Conservation (phyloP, 2,113 vertebrate genomes). For the Mellivora capensis region DNA sequence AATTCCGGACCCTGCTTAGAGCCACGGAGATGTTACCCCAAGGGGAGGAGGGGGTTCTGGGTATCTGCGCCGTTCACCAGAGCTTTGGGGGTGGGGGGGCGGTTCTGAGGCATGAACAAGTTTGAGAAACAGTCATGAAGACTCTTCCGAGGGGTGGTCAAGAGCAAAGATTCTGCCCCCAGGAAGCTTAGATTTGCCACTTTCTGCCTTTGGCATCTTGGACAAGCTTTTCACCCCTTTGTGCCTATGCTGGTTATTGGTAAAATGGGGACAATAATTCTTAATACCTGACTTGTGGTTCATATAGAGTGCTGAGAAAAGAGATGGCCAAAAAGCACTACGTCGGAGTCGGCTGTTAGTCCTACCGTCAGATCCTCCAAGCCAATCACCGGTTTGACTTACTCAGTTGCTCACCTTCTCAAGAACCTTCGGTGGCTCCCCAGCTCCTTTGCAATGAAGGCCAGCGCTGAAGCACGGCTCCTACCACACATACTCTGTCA, state of each 20-base stretch:
- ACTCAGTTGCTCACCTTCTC: not conserved
- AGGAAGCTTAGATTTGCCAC: not conserved
- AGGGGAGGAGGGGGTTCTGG: too few relatives aligned
- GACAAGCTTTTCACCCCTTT: not conserved
- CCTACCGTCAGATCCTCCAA: too few relatives aligned
- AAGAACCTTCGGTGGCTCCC: not conserved
- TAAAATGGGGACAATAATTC: not conserved
- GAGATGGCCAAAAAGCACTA: not conserved
- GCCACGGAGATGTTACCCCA: not conserved
- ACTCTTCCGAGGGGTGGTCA: not conserved
- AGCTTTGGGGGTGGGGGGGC: not conserved
- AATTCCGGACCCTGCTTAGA: not conserved
- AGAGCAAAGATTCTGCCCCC: not conserved
- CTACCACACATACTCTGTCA: fast-evolving
- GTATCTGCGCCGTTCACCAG: not conserved
- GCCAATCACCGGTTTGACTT: not conserved
- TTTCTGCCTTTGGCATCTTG: not conserved
- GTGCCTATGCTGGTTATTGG: not conserved
- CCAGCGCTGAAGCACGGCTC: not conserved
- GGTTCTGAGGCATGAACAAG: not conserved
- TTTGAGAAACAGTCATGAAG: not conserved
- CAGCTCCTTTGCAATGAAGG: not conserved
- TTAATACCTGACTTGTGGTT: not conserved
- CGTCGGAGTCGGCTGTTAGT: not conserved
- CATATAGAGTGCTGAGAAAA: not conserved